phyloP scores from a whole-genome alignment of 1,140 invertebrate genomes.

The Drosophila pseudoananassae region DNA sequence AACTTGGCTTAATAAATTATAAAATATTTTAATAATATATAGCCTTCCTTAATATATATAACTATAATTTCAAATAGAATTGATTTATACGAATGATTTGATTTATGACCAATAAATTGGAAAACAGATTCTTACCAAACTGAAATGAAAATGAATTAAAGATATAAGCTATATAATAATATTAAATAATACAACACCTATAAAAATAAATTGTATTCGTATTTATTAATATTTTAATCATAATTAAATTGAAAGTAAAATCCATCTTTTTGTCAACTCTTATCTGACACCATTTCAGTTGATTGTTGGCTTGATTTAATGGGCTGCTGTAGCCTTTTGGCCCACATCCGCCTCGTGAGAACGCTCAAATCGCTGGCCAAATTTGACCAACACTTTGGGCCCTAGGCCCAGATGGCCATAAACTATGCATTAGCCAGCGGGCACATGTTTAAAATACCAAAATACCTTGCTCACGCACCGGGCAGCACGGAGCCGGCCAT shows the following conservation, averaged over 20 bases:
- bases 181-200: too few species aligned
- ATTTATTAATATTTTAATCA: too few species aligned
- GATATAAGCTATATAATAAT: too few species aligned
- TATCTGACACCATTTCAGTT: background rate
- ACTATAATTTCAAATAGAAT: too few species aligned
- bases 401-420: slow-evolving; percentile 59
- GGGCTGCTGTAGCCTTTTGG: background rate
- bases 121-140: too few species aligned
- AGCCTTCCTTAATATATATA: too few species aligned
- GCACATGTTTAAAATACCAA: slow-evolving; percentile 78
- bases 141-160: too few species aligned
- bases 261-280: background rate
- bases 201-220: too few species aligned
- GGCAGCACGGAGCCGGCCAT: slow-evolving; percentile 14
- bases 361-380: slow-evolving; percentile 45
- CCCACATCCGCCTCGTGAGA: slow-evolving; percentile 5
- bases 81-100: too few species aligned
- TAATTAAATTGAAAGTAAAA: background rate
- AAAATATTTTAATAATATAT: too few species aligned
- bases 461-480: slow-evolving; percentile 65
- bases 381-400: slow-evolving; percentile 70
- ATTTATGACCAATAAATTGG: too few species aligned
- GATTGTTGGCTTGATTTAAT: slow-evolving; percentile 6
- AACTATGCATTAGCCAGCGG: slow-evolving; percentile 75
- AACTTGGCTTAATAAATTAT: too few species aligned